Conservation (phyloP, 2,888 invertebrate species). For the Caenorhabditis imperialis region DNA sequence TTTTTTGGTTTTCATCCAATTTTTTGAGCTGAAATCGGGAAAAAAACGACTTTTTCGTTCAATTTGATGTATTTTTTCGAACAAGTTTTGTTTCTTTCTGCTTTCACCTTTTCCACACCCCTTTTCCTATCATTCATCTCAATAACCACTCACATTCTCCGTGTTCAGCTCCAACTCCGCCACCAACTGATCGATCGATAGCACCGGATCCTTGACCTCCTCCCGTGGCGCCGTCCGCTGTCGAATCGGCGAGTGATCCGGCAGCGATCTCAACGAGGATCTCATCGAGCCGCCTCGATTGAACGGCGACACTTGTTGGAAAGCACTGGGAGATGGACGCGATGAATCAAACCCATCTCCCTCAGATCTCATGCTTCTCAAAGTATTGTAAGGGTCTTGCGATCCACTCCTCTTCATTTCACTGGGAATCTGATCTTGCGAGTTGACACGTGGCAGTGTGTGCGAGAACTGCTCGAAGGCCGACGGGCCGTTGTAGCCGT, state of each 20-base stretch:
- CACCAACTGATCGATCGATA: constrained; percentile 75
- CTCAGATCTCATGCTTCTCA: constrained; percentile 63
- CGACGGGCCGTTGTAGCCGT: constrained; percentile 39
- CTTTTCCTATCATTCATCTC: constrained; percentile 1
- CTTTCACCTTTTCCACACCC: neutral
- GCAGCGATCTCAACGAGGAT: constrained; percentile 57
- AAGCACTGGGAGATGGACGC: constrained; percentile 66
- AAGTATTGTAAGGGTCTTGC: constrained; percentile 71
- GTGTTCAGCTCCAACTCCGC: constrained; percentile 77
- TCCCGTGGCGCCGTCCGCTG: constrained; percentile 6
- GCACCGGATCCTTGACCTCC: constrained; percentile 62
- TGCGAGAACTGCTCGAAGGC: constrained; percentile 28
- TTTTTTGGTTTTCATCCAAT: neutral
- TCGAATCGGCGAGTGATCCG: constrained; percentile 58
- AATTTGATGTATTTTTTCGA: no score
- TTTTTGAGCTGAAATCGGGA: neutral
- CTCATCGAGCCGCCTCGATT: constrained; percentile 50
- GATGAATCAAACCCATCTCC: constrained; percentile 40
- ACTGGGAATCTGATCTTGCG: constrained; percentile 43
- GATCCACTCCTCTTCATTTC: constrained; percentile 48
- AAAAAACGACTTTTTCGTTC: no score
- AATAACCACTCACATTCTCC: constrained; percentile 60
- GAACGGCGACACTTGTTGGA: constrained; percentile 61
- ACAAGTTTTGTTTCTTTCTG: neutral
- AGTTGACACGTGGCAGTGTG: constrained; percentile 47